Percentiles rank a stretch among this genome's conserved stretches.
phyloP scores from a whole-genome alignment of 1,140 invertebrate species.

The Camponotus pennsylvanicus region DNA sequence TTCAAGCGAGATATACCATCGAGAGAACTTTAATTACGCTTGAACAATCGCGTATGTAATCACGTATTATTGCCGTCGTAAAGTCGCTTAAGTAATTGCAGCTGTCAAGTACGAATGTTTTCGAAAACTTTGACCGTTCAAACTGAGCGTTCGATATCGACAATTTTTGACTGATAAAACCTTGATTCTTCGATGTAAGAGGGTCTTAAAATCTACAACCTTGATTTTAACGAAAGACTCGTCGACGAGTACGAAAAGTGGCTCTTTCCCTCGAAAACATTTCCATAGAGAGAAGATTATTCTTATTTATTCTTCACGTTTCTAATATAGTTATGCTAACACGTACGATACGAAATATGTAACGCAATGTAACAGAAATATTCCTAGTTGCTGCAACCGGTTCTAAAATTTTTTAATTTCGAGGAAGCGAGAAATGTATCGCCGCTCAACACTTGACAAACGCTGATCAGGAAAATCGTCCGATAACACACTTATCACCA shows the following conservation, averaged over 20 bases:
- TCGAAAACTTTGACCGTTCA: not conserved
- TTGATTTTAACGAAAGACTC: slow-evolving; percentile 3
- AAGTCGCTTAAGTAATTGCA: slow-evolving; percentile 45
- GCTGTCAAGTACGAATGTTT: not conserved
- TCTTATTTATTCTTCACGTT: not conserved
- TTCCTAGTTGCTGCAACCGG: not conserved
- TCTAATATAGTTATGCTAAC: not conserved
- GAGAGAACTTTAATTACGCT: slow-evolving; percentile 18
- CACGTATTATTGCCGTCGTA: slow-evolving; percentile 24
- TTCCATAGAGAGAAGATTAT: not conserved
- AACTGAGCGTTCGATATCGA: not conserved
- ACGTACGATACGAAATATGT: not conserved
- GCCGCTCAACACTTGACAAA: slow-evolving; percentile 21
- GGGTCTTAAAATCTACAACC: not conserved
- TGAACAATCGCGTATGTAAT: slow-evolving; percentile 51
- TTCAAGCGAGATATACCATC: not conserved
- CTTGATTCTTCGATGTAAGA: too few relatives aligned
- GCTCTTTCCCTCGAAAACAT: not conserved
- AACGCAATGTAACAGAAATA: not conserved
- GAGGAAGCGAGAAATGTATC: not conserved
- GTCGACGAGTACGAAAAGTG: not conserved
- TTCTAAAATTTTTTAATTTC: slow-evolving; percentile 24
- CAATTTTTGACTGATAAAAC: not conserved
- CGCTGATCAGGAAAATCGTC: slow-evolving; percentile 37
- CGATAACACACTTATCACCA: slow-evolving; percentile 50